Base-by-base conservation (phyloP, 2,113 vertebrate genomes). In the Dipodomys merriami region DNA sequence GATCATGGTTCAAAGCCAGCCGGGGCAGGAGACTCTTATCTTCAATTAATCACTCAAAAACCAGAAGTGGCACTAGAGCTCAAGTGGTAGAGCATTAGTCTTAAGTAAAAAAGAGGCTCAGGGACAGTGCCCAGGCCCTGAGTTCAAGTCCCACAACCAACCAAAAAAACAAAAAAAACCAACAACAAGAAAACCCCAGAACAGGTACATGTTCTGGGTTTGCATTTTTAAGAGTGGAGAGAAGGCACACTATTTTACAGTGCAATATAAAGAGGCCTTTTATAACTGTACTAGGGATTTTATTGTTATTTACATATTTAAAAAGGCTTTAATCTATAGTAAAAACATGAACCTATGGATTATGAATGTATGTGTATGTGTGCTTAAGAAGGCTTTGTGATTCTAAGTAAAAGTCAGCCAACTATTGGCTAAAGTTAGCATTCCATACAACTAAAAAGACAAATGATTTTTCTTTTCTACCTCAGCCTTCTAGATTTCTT, bases 251-350 rank as follows among this genome's bases (percentile, higher is more conserved):
- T 8, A 30, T 86, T 77, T 74, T 82, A 94, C 76, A 84, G 7
- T 72, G 18, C 77, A 25, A 69, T 65, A 69, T 57, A 19, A 64
- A 46, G 11, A 69, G 12, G 35, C 5, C 8, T 65, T 91, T 92
- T 79, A 33, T 62, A 95, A 71, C 30, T 78, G 86, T 90, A 33
- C 30, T 30, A 64, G 62, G 69, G 65, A 27, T 71, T 67, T 65
- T 82, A 44, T 74, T 94, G 64, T 76, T 67, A 22, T 33, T 95
- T 78, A 30, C 72, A 90, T 86, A 90, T 86, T 25, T 79, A 80
- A 81, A 77, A 67, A 35, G 44, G 11, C 7, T 88, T 88, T 27
- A 92, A 27, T 80, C 23, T 30, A 30, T 90, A 80, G 85, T 74
- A 57, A 30, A 68, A 91, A 60, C 35, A 83, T 7, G 86, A 79